Conservation (phyloP, 2,888 invertebrate species). For the Drosophila glabriapex region DNA sequence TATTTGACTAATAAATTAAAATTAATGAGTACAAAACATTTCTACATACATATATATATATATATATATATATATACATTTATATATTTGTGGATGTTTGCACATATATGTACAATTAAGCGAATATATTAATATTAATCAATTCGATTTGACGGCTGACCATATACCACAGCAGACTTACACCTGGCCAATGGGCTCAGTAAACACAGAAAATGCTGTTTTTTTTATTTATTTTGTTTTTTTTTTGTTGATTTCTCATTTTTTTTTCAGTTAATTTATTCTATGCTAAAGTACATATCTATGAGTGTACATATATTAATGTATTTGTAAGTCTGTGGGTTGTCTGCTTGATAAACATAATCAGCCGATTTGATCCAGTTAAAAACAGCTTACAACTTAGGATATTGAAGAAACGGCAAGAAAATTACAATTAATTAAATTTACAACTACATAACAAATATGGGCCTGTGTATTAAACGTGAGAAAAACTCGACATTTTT, state of each 20-base stretch:
- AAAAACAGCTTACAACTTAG: neutral
- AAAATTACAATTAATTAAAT: neutral
- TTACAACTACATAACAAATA: neutral
- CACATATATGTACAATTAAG: neutral
- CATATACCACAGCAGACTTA: neutral
- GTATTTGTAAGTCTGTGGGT: neutral
- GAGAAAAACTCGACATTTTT: neutral
- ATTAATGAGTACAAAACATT: neutral
- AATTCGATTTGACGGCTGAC: constrained; percentile 5
- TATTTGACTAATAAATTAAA: neutral
- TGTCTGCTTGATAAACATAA: neutral
- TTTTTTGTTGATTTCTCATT: neutral
- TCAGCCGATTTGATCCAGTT: neutral
- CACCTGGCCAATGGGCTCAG: constrained; percentile 9
- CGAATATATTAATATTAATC: constrained; percentile 29
- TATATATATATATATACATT: no score
- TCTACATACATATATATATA: neutral
- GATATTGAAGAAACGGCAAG: neutral
- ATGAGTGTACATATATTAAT: neutral
- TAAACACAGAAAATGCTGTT: constrained; percentile 13
- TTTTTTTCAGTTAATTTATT: neutral
- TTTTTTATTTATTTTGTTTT: constrained; percentile 8
- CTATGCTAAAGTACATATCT: neutral
- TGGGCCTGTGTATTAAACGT: neutral
- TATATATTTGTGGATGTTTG: neutral